phyloP scores from a whole-genome alignment of 1,140 invertebrate species.

The Berghia stephanieae region DNA sequence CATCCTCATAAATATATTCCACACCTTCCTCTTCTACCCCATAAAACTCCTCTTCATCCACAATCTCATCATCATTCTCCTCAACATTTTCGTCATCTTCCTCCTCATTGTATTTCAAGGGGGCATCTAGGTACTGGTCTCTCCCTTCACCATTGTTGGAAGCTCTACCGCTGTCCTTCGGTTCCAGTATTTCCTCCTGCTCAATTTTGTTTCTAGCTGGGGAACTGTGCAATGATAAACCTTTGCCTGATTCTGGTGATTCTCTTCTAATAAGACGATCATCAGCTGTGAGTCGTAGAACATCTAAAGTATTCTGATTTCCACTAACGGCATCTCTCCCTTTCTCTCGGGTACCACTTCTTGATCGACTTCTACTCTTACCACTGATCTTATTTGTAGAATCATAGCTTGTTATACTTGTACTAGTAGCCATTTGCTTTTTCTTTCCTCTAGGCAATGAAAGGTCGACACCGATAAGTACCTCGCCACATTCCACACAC shows the following conservation, averaged over 20 bases:
- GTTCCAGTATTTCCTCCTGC: slow-evolving; percentile 25
- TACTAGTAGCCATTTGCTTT: neutral
- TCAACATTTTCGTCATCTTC: neutral
- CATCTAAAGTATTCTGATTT: too few relatives aligned
- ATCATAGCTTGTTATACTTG: too few relatives aligned
- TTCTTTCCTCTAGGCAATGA: slow-evolving; percentile 38
- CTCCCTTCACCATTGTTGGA: slow-evolving; percentile 38
- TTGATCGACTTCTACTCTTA: too few relatives aligned
- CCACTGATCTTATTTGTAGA: too few relatives aligned
- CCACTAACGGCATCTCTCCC: too few relatives aligned
- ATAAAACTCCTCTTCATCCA: neutral
- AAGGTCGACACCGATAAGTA: slow-evolving; percentile 57
- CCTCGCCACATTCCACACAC: slow-evolving; percentile 59
- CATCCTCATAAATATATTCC: neutral
- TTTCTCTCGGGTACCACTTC: too few relatives aligned
- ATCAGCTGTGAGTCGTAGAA: too few relatives aligned
- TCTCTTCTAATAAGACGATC: too few relatives aligned
- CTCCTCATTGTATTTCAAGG: neutral
- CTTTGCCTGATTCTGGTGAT: slow-evolving; percentile 33
- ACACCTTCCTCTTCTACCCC: too few relatives aligned
- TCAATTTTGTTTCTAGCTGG: neutral
- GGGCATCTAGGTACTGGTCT: neutral
- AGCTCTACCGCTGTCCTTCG: slow-evolving; percentile 38
- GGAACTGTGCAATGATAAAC: slow-evolving; percentile 20
- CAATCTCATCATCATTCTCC: neutral